Evolutionary conservation across 2,797 vertebrate genomes (phyloP), one percentile per base, ranked within the genome.

Genomic region (Euphonia xanthogaster): DNA sequence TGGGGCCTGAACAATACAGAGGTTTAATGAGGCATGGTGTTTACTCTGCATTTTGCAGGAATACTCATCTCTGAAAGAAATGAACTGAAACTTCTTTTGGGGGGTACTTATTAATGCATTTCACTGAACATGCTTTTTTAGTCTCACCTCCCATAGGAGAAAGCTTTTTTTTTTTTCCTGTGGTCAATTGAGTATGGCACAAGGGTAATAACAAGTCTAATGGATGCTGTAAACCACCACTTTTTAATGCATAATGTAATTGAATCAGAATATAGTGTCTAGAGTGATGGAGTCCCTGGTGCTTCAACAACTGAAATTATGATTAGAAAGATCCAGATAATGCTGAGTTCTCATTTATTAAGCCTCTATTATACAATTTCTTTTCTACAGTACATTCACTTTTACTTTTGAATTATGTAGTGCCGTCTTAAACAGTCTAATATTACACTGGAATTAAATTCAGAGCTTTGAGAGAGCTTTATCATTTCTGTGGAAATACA

Each of bases 181-280:
- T 90, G 87, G 94, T 94, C 96, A 97, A 89, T 96, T 86, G 77
- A 90, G 74, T 97, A 91, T 88, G 94, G 88, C 94, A 96, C 86
- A 95, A 94, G 81, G 93, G 85, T 97, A 97, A 97, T 93, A 94
- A 86, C 92, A 94, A 97, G 45, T 91, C 71, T 98, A 97, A 97
- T 96, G 93, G 91, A 94, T 93, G 94, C 91, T 31, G 86, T 96
- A 97, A 97, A 93, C 93, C 45, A 92, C 73, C 65, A 54, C 81
- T 95, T 97, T 93, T 96, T 96, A 97, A 97, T 97, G 95, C 78
- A 86, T 92, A 96, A 58, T 88, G 79, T 97, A 97, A 97, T 93
- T 96, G 97, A 97, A 86, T 96, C 88, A 94, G 95, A 96, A 96
- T 97, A 87, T 95, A 94, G 94, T 63, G 87, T 93, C 95, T 94